Evolutionary conservation across 2,797 vertebrate genomes (phyloP).

Genomic region (Eulemur rubriventer): DNA sequence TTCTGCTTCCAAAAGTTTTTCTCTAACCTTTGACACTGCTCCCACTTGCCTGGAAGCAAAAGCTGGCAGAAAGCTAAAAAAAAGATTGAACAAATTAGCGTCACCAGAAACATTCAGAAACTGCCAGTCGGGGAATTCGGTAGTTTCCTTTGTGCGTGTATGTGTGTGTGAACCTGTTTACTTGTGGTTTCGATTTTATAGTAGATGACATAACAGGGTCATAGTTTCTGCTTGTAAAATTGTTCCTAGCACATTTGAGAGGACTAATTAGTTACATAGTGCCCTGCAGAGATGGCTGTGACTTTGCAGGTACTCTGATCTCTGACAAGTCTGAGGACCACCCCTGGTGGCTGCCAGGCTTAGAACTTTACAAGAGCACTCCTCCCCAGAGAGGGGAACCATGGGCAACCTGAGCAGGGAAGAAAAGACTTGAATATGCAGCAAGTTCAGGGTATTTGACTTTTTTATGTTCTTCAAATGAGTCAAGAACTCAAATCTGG

Average conservation of each 20-base stretch:
- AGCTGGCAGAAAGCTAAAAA: neutral
- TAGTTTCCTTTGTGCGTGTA: neutral
- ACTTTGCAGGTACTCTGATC: neutral
- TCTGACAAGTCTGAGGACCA: neutral
- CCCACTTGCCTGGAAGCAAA: slow-evolving; percentile 24
- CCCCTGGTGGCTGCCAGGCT: neutral
- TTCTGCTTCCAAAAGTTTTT: neutral
- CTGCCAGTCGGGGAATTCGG: neutral
- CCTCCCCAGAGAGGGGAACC: neutral
- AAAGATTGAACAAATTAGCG: neutral
- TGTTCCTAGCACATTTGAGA: neutral
- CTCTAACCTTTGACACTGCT: neutral
- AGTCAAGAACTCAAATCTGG: slow-evolving; percentile 62
- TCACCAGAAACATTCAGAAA: neutral
- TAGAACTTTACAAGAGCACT: neutral
- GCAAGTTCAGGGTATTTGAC: neutral
- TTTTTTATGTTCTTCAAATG: neutral
- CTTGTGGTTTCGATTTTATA: neutral
- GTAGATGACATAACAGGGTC: neutral
- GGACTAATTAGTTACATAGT: neutral
- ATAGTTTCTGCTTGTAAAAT: slow-evolving; percentile 7
- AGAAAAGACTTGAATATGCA: neutral
- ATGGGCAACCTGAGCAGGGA: neutral
- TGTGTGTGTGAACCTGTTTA: neutral
- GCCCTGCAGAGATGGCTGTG: neutral